These are phyloP conservation scores for Drosophila koepferae DNA, from an alignment of 2,888 invertebrate genomes.

Conservation along the genomic window DNA sequence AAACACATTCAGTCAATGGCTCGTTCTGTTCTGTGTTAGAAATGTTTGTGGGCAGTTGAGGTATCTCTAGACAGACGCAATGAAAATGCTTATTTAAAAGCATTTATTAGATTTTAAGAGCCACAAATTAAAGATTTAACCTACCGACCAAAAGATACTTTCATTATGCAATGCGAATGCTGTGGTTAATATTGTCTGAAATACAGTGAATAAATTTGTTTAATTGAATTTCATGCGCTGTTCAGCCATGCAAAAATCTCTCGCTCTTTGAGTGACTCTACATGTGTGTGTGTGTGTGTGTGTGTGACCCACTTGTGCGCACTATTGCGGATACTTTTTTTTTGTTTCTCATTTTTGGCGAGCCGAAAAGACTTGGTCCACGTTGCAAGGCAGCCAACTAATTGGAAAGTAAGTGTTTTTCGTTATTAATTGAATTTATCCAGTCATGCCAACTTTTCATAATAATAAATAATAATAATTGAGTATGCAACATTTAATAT, in stretches of 20 bases:
- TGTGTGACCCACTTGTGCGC: conserved; percentile 37
- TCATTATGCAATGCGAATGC: background rate
- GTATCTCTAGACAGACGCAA: background rate
- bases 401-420: conserved; percentile 11
- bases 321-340: conserved; percentile 35
- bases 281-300: conserved; percentile 4
- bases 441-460: conserved; percentile 12
- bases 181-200: conserved; percentile 15
- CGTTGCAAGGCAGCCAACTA: conserved; percentile 3
- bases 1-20: conserved; percentile 42
- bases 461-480: background rate
- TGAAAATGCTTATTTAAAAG: background rate
- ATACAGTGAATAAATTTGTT: conserved; percentile 37
- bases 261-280: conserved; percentile 2
- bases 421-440: conserved; percentile 55
- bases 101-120: conserved; percentile 1
- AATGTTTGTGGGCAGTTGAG: too few relatives aligned
- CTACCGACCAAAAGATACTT: background rate
- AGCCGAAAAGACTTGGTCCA: conserved; percentile 17
- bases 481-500: background rate
- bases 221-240: conserved; percentile 59
- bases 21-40: background rate
- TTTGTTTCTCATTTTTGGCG: conserved; percentile 41
- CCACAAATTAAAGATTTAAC: conserved; percentile 7
- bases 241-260: conserved; percentile 39